A percentile compares a stretch with the other conserved stretches of the same genome.
Conservation (phyloP, 2,888 invertebrate species). For the Stomorhina lunata region DNA sequence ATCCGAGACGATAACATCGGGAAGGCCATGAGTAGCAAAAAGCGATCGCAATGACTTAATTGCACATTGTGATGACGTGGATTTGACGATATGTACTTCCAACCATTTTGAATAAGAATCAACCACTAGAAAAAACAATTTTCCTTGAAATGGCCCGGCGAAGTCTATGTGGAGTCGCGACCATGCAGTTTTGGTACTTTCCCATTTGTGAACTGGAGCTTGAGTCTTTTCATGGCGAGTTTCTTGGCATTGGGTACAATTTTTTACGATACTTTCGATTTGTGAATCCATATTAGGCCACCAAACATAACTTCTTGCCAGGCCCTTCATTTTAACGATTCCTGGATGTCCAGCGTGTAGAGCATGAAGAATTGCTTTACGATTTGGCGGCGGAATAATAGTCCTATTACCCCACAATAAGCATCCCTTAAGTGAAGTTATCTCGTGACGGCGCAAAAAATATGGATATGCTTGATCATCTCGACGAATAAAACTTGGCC, state of each 20-base stretch:
- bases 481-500: too few species aligned
- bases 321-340: too few species aligned
- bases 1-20: background rate
- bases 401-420: too few species aligned
- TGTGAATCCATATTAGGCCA: too few species aligned
- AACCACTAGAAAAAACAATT: constrained; percentile 40
- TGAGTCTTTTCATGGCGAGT: background rate
- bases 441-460: too few species aligned
- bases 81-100: constrained; percentile 44
- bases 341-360: too few species aligned
- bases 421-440: too few species aligned
- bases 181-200: background rate
- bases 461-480: too few species aligned
- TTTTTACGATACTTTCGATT: too few species aligned
- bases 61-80: constrained; percentile 43
- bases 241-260: background rate
- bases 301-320: too few species aligned
- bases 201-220: background rate
- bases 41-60: background rate
- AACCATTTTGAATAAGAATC: constrained; percentile 56
- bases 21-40: background rate
- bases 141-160: constrained; percentile 22
- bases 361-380: too few species aligned
- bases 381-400: too few species aligned
- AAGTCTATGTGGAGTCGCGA: constrained; percentile 6